Evolutionary conservation across 2,888 invertebrate genomes (phyloP), one percentile per base, ranked within the genome.

Genomic region (Eretmocerus hayati): DNA sequence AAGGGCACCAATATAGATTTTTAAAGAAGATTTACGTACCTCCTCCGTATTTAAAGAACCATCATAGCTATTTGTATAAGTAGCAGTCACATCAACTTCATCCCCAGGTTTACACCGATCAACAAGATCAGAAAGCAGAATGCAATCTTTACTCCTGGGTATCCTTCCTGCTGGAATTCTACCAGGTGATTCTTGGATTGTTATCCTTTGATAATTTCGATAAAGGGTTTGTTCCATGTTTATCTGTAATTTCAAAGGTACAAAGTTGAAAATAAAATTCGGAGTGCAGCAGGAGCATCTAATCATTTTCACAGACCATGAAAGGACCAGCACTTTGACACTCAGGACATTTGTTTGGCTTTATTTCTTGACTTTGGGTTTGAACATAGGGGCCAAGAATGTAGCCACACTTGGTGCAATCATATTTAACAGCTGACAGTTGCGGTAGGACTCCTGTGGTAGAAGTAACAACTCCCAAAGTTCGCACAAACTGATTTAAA

Each of bases 171-270:
- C 95, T 0, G 96, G 94, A 46, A 99, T 93, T 58, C 93, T 86
- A 1, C 97, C 95, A 0, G 99, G 99, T 3, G 94, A 93, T 75
- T 99, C 99, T 75, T 99, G 99, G 56, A 99, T 79, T 0, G 95
- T 96, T 32, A 99, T 84, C 65, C 95, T 90, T 73, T 99, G 99
- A 68, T 97, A 99, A 75, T 99, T 99, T 44, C 96, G 84, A 72
- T 97, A 99, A 5, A 99, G 73, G 0, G 99, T 99, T 85, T 96
- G 87, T 67, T 97, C 97, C 92, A 97, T 96, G 70, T 99, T 99
- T 21, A 99, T 87, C 84, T 93, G 73, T 36, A 18, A 21, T 22
- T 38, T 33, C n/a, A n/a, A 16, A 16, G 20, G 16, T 36, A 5
- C 5, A 19, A 36, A 50, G 31, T 42, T 37, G 19, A 16, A 21